Percentiles rank a stretch among this genome's conserved stretches.
Conservation (phyloP, 2,113 vertebrate species). For the Petroica traversi region DNA sequence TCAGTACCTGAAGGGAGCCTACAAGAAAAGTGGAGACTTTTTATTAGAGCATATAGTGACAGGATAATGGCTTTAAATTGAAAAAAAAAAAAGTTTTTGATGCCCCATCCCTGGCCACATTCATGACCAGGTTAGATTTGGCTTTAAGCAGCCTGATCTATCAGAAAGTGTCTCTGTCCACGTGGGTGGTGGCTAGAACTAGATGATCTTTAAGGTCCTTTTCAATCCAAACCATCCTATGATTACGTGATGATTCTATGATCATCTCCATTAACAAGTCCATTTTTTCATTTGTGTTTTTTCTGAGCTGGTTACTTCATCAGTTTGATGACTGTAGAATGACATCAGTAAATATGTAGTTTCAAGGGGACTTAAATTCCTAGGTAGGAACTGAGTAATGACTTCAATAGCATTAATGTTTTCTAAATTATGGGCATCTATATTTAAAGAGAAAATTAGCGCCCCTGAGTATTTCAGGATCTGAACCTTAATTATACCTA, state of each 20-base stretch:
- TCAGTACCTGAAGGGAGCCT: background rate
- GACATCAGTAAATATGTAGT: background rate
- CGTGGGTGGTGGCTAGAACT: background rate
- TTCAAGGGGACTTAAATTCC: background rate
- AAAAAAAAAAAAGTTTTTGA: background rate
- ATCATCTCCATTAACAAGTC: background rate
- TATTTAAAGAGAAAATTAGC: background rate
- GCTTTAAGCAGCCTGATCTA: background rate
- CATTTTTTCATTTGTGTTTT: background rate
- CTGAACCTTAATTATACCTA: background rate
- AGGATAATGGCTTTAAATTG: background rate
- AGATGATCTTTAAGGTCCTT: background rate
- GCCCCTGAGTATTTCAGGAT: background rate
- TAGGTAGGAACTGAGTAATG: background rate
- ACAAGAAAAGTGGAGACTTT: background rate
- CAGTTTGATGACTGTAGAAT: background rate
- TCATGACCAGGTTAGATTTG: background rate
- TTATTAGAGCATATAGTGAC: background rate
- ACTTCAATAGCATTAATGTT: background rate
- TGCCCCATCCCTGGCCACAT: too few relatives aligned
- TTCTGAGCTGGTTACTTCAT: background rate
- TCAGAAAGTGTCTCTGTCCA: background rate
- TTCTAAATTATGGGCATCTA: background rate
- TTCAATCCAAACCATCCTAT: background rate
- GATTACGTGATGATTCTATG: background rate